Percentiles rank a stretch among this genome's conserved stretches.
Conservation (phyloP, 2,113 vertebrate genomes). For the Ranitomeya imitator region DNA sequence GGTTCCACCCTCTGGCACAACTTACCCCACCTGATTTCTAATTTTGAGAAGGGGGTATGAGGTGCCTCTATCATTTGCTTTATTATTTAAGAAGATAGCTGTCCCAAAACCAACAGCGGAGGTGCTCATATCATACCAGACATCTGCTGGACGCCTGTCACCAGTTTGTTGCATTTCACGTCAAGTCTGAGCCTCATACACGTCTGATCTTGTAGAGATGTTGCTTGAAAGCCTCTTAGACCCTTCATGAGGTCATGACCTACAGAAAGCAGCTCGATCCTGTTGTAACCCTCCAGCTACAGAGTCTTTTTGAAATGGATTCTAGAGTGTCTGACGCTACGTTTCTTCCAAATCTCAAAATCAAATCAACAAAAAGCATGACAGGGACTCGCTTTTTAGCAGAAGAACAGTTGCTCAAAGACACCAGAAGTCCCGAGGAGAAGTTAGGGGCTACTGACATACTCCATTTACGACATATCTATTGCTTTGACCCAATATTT, state of each 20-base stretch:
- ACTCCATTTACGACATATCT: too few species aligned
- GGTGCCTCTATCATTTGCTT: neutral
- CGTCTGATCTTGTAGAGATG: conserved; percentile 50
- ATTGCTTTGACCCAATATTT: too few species aligned
- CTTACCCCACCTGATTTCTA: too few species aligned
- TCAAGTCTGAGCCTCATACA: conserved; percentile 8
- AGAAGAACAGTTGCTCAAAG: conserved; percentile 9
- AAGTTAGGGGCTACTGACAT: too few species aligned
- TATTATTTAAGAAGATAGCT: neutral
- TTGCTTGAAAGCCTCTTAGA: conserved; percentile 12
- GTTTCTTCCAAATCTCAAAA: neutral
- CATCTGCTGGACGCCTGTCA: neutral
- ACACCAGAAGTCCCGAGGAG: neutral
- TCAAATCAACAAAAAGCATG: neutral
- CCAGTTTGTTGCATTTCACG: neutral
- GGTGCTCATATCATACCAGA: neutral
- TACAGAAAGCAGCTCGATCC: neutral
- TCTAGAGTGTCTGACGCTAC: conserved; percentile 28
- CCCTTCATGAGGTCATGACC: conserved; percentile 23
- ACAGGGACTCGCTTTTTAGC: neutral
- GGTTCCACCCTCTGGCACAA: neutral
- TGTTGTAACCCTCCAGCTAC: conserved; percentile 15
- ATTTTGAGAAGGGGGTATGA: too few species aligned
- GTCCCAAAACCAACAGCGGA: too few species aligned
- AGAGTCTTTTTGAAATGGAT: conserved; percentile 27